phyloP scores from a whole-genome alignment of 2,797 vertebrate species.

The Melanotaenia trifasciata region DNA sequence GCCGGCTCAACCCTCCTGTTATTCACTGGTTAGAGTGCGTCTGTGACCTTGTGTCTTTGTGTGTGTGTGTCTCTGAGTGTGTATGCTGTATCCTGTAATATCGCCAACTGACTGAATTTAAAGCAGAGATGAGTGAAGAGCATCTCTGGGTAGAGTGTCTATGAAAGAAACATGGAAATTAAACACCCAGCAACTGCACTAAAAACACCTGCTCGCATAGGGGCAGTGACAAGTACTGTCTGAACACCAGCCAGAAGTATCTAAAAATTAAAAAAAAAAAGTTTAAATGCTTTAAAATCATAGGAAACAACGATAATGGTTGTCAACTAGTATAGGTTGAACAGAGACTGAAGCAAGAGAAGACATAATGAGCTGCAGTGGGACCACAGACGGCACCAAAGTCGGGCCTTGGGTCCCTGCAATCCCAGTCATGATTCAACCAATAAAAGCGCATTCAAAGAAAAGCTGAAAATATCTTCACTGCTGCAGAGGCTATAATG shows the following conservation, averaged over 20 bases:
- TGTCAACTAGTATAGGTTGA: slow-evolving; percentile 16
- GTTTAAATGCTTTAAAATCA: slow-evolving; percentile 15
- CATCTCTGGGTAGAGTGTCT: slow-evolving; percentile 15
- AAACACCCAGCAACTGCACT: not conserved
- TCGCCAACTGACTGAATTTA: slow-evolving; percentile 34
- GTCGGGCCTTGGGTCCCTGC: not conserved
- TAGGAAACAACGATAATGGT: slow-evolving; percentile 4
- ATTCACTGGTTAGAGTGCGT: slow-evolving; percentile 72
- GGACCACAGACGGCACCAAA: slow-evolving; percentile 24
- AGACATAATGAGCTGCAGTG: slow-evolving; percentile 48
- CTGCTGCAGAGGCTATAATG: not conserved
- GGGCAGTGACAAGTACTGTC: not conserved
- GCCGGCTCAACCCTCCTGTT: slow-evolving; percentile 65
- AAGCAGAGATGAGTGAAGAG: slow-evolving; percentile 35
- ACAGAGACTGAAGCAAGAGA: slow-evolving; percentile 16
- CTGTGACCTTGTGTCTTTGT: slow-evolving; percentile 74
- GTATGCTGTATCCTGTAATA: slow-evolving; percentile 17
- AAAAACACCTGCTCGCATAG: not conserved
- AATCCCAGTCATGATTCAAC: slow-evolving; percentile 1
- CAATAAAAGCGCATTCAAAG: slow-evolving; percentile 30
- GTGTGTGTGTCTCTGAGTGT: slow-evolving; percentile 25
- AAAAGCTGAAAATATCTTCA: not conserved
- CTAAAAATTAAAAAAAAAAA: not conserved
- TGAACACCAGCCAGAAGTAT: not conserved
- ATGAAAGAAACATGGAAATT: not conserved